Base-by-base conservation (phyloP, 1,140 invertebrate species). In the Campodea augens region DNA sequence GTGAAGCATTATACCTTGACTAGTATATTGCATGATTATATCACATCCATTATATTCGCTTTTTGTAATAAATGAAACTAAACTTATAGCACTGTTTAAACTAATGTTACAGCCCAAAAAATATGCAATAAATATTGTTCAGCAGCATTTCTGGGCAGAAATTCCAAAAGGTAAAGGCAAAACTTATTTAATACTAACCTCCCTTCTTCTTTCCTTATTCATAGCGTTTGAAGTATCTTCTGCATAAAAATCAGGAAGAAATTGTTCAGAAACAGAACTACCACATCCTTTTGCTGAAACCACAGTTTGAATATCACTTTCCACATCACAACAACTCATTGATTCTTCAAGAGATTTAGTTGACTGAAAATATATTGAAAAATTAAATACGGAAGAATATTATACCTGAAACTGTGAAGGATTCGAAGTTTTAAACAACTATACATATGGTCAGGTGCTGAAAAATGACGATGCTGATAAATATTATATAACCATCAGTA, bases 221-320 rank as follows among this genome's bases (percentile, higher is more conserved):
- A 96, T 93, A 12, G 81, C 80, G 50, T 92, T 72, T 1, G 84
- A 87, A 42, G 83, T 77, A 63, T 95, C 88, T 62, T 96, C 89
- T 48, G 88, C 88, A 63, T 91, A 93, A 65, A 91, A 92, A 60
- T 93, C 87, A 0, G 89, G 84, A 27, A 95, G 62, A 22, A 91
- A 66, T 60, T 92, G 87, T 58, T 93, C 82, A 3, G 73, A 69
- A 25, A 69, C 65, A 38, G 71, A 68, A 47, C 71, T 61, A 36
- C 62, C 61, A 43, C 72, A 62, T 32, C 70, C 72, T 53, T 69
- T 73, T 27, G 76, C 63, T 53, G 72, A 71, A 12, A 73, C 64
- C 29, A 78, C 67, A 21, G 68, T 71, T 39, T 74, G 66, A 51
- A 89, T 70, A 56, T 92, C 87, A 48, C 74, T 70, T 13, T 71